These are phyloP conservation scores for Esox masquinongy DNA, from an alignment of 2,797 vertebrate species.

Conservation along the genomic window DNA sequence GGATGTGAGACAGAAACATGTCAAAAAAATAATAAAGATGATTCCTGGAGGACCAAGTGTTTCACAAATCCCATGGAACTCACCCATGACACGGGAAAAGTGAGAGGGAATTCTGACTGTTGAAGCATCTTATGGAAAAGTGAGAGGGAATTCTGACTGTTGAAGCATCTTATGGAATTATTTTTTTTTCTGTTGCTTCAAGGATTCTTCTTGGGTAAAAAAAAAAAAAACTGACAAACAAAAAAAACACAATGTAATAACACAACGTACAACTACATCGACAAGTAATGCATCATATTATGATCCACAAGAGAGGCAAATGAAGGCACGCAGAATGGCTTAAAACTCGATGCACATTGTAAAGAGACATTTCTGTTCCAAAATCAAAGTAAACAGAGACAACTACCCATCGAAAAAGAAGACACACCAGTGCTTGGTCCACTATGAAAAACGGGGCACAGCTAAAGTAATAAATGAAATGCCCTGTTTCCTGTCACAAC, in stretches of 20 bases:
- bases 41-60: slow-evolving; percentile 96
- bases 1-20: slow-evolving; percentile 84
- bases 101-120: slow-evolving; percentile 85
- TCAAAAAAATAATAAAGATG: slow-evolving; percentile 69
- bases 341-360: slow-evolving; percentile 74
- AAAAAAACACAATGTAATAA: slow-evolving; percentile 63
- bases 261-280: slow-evolving; percentile 77
- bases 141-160: slow-evolving; percentile 85
- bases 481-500: slow-evolving; percentile 79
- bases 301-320: slow-evolving; percentile 70
- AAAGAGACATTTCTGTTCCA: slow-evolving; percentile 75
- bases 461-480: slow-evolving; percentile 78
- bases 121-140: slow-evolving; percentile 81
- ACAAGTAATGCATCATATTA: slow-evolving; percentile 74
- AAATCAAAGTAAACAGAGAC: slow-evolving; percentile 73
- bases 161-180: slow-evolving; percentile 82
- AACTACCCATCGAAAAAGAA: slow-evolving; percentile 71
- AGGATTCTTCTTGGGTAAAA: slow-evolving; percentile 83
- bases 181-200: slow-evolving; percentile 81
- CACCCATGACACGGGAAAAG: slow-evolving; percentile 45
- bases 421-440: slow-evolving; percentile 73
- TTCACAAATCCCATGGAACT: slow-evolving; percentile 79
- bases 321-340: slow-evolving; percentile 76
- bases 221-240: slow-evolving; percentile 70
- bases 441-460: slow-evolving; percentile 75